phyloP scores from a whole-genome alignment of 2,888 invertebrate genomes.

The Hecatera dysodea region DNA sequence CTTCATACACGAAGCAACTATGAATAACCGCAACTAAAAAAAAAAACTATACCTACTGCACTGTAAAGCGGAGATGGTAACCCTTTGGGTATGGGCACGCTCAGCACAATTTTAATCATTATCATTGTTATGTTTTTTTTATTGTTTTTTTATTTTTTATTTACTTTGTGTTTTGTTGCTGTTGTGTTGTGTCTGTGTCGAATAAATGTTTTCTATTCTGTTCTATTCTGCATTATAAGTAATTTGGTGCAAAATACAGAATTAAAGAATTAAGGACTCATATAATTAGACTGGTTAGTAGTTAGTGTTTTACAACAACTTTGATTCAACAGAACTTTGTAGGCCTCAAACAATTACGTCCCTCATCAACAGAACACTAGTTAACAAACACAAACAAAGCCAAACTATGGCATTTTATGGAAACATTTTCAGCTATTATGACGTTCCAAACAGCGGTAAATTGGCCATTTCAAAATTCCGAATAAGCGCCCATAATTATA shows the following conservation, averaged over 20 bases:
- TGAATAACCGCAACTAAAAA: neutral
- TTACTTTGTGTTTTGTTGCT: too few relatives aligned
- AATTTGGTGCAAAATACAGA: neutral
- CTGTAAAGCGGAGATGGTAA: too few relatives aligned
- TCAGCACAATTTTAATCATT: too few relatives aligned
- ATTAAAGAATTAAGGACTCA: neutral
- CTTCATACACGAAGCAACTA: too few relatives aligned
- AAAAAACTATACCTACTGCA: neutral
- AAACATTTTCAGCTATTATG: conserved; percentile 74
- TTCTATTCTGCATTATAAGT: neutral
- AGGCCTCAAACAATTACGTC: conserved; percentile 27
- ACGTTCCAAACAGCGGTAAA: conserved; percentile 68
- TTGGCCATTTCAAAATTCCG: conserved; percentile 72
- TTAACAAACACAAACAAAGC: conserved; percentile 64
- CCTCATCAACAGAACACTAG: conserved; percentile 40
- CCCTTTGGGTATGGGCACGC: too few relatives aligned
- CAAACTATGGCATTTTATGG: conserved; percentile 62
- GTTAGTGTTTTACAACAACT: conserved; percentile 13
- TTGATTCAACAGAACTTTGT: conserved; percentile 20
- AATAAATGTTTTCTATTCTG: too few relatives aligned
- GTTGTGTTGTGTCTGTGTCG: too few relatives aligned
- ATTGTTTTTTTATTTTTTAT: too few relatives aligned
- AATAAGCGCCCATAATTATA: conserved; percentile 73
- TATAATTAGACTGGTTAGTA: neutral
- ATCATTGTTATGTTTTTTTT: too few relatives aligned